Evolutionary conservation across 23 tunicate species (phyloP), one percentile per base, ranked within the genome.

Genomic region (Diplosoma virens): DNA sequence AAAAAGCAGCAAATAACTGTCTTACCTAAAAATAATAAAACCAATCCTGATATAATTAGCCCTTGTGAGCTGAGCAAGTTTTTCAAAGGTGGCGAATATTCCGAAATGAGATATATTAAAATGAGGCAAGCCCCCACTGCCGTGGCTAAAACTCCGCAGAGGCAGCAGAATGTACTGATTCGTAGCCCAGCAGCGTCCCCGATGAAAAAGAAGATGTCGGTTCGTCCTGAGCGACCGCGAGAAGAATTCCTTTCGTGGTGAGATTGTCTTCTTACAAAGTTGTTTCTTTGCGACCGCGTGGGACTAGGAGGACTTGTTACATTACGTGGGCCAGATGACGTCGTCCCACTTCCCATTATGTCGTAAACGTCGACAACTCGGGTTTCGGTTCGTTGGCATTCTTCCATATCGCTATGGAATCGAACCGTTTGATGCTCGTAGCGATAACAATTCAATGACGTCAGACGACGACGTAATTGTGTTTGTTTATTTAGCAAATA

Each of bases 21-120:
- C 34, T 33, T 68, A 68, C 75, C 75, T 37, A 21, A 33, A 68
- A 68, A 68, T 21, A 68, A 68, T 5, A 68, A 53, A 68, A 68
- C 25, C 9, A 68, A 68, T 7, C 75, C 75, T 16, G 75, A 53
- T 34, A 68, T 41, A 9, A 41, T 16, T 9, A 68, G 25, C 25
- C 4, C 53, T 68, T 68, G 54, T 17, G n/a, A 4, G 26, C 14
- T 33, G 52, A 68, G 6, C 3, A 6, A 4, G 7, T 25, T 6
- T 20, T 35, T n/a, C 26, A 68, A 35, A 16, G 75, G 22, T 11
- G 25, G 25, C 21, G 75, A 18, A 25, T 68, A 68, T 36, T 68
- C 53, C 14, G 54, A 23, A 16, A 68, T 6, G 28, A 68, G 22
- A 41, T n/a, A 68, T 24, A 68, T 68, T 21, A 68, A 25, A 36